Evolutionary conservation across 2,797 vertebrate genomes (phyloP), one percentile per base, ranked within the genome.

Genomic region (Corythornis leucogaster): DNA sequence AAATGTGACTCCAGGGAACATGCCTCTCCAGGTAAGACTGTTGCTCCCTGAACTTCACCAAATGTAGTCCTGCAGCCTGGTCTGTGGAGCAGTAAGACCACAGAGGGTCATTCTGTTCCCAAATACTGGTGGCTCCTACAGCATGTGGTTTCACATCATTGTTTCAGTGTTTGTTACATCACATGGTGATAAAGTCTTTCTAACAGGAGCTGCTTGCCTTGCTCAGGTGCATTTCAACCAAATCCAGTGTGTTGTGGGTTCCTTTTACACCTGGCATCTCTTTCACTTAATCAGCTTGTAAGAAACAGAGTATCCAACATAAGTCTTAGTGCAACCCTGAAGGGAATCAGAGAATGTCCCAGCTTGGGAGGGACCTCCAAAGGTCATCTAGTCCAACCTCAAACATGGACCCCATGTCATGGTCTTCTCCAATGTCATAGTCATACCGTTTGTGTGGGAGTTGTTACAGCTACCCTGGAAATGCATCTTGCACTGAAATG

Each of bases 11-110:
- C 95, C 98, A 31, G 97, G 98, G 69, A 98, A 98, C 94, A 99
- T 99, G 98, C 98, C 97, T 42, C 97, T 98, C 66, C 97, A 98
- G 99, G 99, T 99, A 78, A 74, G 91, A 22, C 55, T 78, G 22
- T 18, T 74, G 33, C 70, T 69, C 3, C 31, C 15, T 26, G 45
- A 14, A 0, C 64, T 50, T 38, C 2, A 0, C 50, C 50, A 5
- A 31, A 38, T 59, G 59, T 43, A 6, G 19, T 46, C n/a, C 54
- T 64, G 45, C 79, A 45, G 3, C 2, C 62, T 24, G 13, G 45
- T n/a, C 33, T 6, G 2, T 30, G 48, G 11, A 62, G 30, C 53
- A 43, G 8, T 13, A 11, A 53, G 24, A 42, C 51, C 73, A 25
- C 51, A 31, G 24, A 46, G 40, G 77, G 51, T 63, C 74, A 8